These are phyloP conservation scores for Xestia rhomboidea DNA, from an alignment of 2,888 invertebrate species.

Conservation along the genomic window DNA sequence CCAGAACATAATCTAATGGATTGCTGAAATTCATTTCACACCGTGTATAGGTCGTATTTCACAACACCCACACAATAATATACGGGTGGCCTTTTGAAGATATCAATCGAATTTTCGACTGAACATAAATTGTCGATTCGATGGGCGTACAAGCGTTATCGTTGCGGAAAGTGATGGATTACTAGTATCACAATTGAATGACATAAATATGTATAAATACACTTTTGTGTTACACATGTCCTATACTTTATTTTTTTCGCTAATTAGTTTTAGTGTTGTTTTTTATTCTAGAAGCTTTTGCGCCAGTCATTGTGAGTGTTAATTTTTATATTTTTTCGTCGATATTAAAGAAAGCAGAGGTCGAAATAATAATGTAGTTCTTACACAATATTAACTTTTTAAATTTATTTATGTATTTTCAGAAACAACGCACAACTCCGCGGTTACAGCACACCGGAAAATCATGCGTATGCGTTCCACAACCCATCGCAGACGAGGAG, in stretches of 20 bases:
- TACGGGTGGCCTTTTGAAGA: constrained; percentile 11
- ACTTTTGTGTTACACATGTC: constrained; percentile 4
- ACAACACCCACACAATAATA: constrained; percentile 6
- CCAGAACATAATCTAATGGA: background rate
- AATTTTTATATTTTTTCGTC: background rate
- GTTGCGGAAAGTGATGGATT: constrained; percentile 28
- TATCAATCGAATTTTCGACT: constrained; percentile 25
- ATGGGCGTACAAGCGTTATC: constrained; percentile 17
- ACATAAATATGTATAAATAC: constrained; percentile 33
- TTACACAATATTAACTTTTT: background rate
- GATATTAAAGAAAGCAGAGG: background rate
- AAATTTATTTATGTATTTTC: background rate
- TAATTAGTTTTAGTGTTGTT: background rate
- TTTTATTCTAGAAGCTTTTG: constrained; percentile 2
- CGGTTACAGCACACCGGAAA: background rate
- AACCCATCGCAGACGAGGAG: background rate
- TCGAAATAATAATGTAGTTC: background rate
- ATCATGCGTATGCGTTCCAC: too few species aligned
- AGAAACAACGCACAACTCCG: background rate
- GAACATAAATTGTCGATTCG: constrained; percentile 25
- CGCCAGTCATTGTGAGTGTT: background rate
- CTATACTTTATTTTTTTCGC: background rate
- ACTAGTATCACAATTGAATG: constrained; percentile 36
- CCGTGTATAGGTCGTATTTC: background rate
- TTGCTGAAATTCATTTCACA: background rate